Percentiles rank a stretch among this genome's conserved stretches.
phyloP scores from a whole-genome alignment of 2,797 vertebrate genomes.

The Chrosomus eos region DNA sequence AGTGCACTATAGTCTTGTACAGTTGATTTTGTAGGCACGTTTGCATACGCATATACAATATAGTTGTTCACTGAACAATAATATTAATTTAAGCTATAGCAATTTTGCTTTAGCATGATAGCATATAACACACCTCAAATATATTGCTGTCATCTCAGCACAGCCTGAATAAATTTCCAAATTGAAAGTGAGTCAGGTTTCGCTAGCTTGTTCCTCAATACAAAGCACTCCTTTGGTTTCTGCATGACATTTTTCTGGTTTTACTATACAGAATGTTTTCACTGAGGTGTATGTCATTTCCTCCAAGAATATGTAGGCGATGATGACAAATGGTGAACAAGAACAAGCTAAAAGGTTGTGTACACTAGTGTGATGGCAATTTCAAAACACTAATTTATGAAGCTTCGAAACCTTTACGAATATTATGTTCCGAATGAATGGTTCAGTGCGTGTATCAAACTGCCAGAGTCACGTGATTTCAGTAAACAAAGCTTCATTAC shows the following conservation, averaged over 20 bases:
- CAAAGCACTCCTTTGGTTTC: slow-evolving; percentile 55
- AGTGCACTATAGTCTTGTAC: neutral
- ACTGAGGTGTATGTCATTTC: slow-evolving; percentile 13
- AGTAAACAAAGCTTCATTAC: no score
- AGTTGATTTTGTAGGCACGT: neutral
- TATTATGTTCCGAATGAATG: no score
- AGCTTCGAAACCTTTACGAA: no score
- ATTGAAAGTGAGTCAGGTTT: slow-evolving; percentile 26
- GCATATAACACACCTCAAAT: neutral
- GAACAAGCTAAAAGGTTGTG: neutral
- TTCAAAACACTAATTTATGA: no score
- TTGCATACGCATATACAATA: neutral
- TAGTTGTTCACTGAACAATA: neutral
- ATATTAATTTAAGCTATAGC: neutral
- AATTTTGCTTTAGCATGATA: neutral
- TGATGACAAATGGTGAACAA: neutral
- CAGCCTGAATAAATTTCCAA: neutral
- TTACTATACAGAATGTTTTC: neutral
- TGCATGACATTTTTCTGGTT: slow-evolving; percentile 13
- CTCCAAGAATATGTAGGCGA: neutral
- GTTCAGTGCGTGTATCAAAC: no score
- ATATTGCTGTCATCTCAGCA: neutral
- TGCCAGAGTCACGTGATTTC: no score
- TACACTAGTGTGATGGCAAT: no score
- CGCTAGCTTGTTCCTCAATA: slow-evolving; percentile 21